A percentile compares a stretch with the other conserved stretches of the same genome.
Conservation (phyloP, 2,797 vertebrate genomes). For the Echeneis naucrates region DNA sequence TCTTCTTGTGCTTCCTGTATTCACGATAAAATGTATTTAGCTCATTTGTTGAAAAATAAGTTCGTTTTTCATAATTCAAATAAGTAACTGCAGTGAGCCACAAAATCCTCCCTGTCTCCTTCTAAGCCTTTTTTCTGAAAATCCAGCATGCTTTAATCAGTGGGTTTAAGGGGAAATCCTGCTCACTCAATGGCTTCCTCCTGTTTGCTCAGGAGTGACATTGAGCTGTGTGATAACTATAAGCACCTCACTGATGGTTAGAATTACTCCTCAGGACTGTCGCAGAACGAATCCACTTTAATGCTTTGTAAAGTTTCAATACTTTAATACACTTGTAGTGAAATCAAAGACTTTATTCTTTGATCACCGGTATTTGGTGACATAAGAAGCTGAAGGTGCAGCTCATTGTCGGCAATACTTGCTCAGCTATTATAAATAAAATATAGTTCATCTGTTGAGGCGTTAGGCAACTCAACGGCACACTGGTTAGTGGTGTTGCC, state of each 20-base stretch:
- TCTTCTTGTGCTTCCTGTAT: background rate
- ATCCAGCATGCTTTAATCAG: conserved; percentile 39
- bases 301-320: background rate
- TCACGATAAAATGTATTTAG: background rate
- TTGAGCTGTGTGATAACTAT: conserved; percentile 40
- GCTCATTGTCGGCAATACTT: background rate
- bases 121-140: conserved; percentile 4
- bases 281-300: background rate
- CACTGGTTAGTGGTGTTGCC: no score
- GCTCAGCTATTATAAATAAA: background rate
- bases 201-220: conserved; percentile 31
- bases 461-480: no score
- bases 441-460: background rate
- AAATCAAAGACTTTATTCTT: background rate
- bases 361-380: background rate
- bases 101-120: background rate
- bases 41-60: background rate
- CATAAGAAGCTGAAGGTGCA: background rate
- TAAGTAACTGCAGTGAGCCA: background rate
- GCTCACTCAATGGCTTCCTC: conserved; percentile 39
- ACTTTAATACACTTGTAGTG: background rate
- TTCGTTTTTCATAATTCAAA: background rate
- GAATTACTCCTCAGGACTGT: conserved; percentile 39
- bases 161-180: conserved; percentile 33
- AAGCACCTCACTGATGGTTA: conserved; percentile 47